Conservation (phyloP, 2,888 invertebrate species). For the Antheraea assamensis region DNA sequence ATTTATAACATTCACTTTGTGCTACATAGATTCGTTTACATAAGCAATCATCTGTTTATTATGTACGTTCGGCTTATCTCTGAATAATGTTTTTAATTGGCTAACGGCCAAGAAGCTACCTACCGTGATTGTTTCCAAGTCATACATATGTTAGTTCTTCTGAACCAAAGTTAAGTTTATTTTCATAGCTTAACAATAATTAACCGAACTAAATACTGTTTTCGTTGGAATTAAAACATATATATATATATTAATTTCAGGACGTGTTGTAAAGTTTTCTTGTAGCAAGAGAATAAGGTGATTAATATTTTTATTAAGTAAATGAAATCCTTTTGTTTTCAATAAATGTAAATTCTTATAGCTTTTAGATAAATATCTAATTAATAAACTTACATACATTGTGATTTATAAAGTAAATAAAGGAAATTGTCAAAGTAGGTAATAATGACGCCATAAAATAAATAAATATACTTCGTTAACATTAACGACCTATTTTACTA, state of each 20-base stretch:
- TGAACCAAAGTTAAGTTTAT: background rate
- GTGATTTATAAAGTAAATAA: background rate
- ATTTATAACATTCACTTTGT: too few species aligned
- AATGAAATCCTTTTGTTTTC: background rate
- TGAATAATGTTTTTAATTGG: constrained; percentile 33
- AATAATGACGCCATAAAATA: constrained; percentile 49
- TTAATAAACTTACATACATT: background rate
- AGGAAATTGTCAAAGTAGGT: constrained; percentile 28
- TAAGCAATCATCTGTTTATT: constrained; percentile 47
- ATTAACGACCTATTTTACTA: constrained; percentile 57
- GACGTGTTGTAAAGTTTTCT: background rate
- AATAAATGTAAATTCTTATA: background rate
- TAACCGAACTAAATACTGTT: background rate
- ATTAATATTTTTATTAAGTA: background rate
- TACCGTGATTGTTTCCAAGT: constrained; percentile 4
- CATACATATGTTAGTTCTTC: background rate
- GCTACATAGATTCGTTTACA: constrained; percentile 33
- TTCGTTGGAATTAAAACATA: background rate
- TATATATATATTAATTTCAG: background rate
- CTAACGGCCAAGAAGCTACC: constrained; percentile 22
- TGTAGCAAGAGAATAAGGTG: too few species aligned
- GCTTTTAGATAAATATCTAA: background rate
- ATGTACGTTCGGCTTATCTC: constrained; percentile 34
- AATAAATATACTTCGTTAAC: constrained; percentile 45
- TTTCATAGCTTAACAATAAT: background rate